A percentile compares a stretch with the other conserved stretches of the same genome.
Evolutionary conservation across 2,888 invertebrate species (phyloP).

Genomic region (Cosmorhoe ocellata): DNA sequence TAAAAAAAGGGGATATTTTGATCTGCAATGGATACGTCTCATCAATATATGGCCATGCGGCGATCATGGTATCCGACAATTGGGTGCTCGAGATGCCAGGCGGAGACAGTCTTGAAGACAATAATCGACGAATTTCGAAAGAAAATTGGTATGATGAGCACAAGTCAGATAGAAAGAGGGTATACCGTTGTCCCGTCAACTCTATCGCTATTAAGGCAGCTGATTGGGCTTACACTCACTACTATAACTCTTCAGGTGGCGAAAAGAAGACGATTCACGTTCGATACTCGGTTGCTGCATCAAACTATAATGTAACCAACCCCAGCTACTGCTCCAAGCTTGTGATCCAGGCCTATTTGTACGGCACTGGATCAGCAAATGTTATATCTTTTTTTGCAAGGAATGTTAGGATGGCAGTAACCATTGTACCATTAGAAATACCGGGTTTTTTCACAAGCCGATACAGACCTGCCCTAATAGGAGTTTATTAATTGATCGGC

Average conservation of each 20-base stretch:
- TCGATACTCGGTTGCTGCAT: not conserved
- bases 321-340: conserved; percentile 3
- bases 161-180: not conserved
- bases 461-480: too few relatives aligned
- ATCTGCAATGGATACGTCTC: too few relatives aligned
- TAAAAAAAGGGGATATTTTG: too few relatives aligned
- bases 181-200: not conserved
- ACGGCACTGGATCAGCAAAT: not conserved
- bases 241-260: not conserved
- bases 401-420: too few relatives aligned
- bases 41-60: conserved; percentile 5
- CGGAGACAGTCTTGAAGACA: not conserved
- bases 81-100: conserved; percentile 1
- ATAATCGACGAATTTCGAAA: too few relatives aligned
- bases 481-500: too few relatives aligned
- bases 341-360: not conserved
- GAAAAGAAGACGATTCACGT: not conserved
- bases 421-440: too few relatives aligned
- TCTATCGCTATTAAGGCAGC: not conserved
- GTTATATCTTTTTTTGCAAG: not conserved
- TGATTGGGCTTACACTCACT: conserved; percentile 1
- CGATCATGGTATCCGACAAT: not conserved
- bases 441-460: too few relatives aligned
- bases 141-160: too few relatives aligned
- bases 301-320: not conserved